These are phyloP conservation scores for Brachypalpus laphriformis DNA, from an alignment of 2,888 invertebrate species.

Conservation along the genomic window DNA sequence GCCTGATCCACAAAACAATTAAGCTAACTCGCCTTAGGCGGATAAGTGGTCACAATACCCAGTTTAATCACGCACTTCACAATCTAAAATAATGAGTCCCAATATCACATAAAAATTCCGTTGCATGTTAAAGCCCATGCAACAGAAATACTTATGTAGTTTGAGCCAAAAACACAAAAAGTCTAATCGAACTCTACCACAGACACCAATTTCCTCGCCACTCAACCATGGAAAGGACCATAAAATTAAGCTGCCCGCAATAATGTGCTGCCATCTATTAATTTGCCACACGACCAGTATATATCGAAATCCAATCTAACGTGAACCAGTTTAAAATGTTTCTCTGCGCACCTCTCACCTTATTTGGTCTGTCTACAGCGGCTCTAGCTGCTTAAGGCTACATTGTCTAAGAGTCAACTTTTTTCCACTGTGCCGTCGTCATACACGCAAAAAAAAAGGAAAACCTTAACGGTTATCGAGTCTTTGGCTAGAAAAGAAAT, in stretches of 20 bases:
- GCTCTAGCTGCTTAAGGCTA: neutral
- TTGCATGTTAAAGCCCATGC: neutral
- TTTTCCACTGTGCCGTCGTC: neutral
- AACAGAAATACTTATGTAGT: too few species aligned
- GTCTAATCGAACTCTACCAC: neutral
- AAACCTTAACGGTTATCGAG: conserved; percentile 59
- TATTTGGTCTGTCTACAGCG: conserved; percentile 16
- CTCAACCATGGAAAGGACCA: conserved; percentile 22
- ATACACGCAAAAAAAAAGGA: conserved; percentile 4
- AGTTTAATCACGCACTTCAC: neutral
- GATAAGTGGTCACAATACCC: neutral
- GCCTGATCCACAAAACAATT: neutral
- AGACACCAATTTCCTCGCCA: conserved; percentile 21
- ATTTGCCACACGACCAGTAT: conserved; percentile 41
- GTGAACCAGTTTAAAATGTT: conserved; percentile 58
- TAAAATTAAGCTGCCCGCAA: conserved; percentile 45
- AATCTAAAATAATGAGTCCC: neutral
- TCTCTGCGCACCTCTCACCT: conserved; percentile 13
- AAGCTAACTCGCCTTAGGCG: neutral
- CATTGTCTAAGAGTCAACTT: conserved; percentile 8
- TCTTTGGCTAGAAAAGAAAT: conserved; percentile 62
- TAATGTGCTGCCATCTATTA: conserved; percentile 54
- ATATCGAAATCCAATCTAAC: conserved; percentile 53
- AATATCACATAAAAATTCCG: conserved; percentile 8
- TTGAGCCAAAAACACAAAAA: too few species aligned